Conservation (phyloP, 2,113 vertebrate genomes). For the Tragelaphus strepsiceros region DNA sequence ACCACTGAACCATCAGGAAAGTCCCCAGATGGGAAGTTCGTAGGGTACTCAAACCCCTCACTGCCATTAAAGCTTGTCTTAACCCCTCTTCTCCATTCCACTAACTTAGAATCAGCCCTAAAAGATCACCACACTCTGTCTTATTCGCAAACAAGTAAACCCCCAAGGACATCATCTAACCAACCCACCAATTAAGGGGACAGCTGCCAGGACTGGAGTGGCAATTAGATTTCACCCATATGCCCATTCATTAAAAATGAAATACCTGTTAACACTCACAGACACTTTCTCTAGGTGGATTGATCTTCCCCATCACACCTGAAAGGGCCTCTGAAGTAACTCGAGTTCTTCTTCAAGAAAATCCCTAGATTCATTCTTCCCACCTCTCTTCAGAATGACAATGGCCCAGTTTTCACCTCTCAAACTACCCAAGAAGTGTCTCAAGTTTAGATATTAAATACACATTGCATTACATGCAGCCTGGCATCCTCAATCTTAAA, state of each 20-base stretch:
- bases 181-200: not conserved
- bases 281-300: not conserved
- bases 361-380: not conserved
- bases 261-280: not conserved
- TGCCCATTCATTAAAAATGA: not conserved
- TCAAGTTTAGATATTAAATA: not conserved
- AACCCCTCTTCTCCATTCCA: not conserved
- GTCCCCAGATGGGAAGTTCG: not conserved
- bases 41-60: not conserved
- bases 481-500: not conserved
- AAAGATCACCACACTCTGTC: not conserved
- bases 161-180: not conserved
- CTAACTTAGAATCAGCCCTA: not conserved
- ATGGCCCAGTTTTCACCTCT: not conserved
- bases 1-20: not conserved
- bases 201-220: not conserved
- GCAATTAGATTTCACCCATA: not conserved
- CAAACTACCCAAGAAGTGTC: not conserved
- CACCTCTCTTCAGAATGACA: not conserved
- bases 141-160: not conserved
- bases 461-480: not conserved
- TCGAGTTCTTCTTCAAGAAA: not conserved
- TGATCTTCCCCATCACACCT: not conserved
- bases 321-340: not conserved
- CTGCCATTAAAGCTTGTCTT: not conserved